Evolutionary conservation across 2,797 vertebrate species (phyloP).

Genomic region (Momotus momota): DNA sequence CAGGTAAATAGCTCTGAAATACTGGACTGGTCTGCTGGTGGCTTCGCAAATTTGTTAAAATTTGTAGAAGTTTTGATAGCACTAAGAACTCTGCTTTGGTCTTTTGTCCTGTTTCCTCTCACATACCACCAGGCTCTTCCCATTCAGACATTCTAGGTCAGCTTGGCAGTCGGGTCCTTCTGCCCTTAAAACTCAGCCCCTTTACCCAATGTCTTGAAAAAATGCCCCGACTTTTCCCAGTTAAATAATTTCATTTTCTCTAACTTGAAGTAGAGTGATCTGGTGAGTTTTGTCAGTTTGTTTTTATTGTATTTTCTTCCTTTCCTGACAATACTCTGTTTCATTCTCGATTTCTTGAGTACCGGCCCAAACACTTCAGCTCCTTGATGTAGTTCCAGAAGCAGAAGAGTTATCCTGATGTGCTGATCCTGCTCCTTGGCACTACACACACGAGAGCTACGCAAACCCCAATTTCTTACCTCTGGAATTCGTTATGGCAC

Average conservation of each 20-base stretch:
- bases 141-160: background rate
- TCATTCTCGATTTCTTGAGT: background rate
- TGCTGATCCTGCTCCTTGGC: rapidly evolving
- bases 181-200: background rate
- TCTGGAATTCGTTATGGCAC: slow-evolving; percentile 8
- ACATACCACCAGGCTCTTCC: background rate
- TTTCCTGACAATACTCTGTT: background rate
- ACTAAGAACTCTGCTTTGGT: rapidly evolving
- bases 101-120: background rate
- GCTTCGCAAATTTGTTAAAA: background rate
- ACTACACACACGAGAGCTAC: background rate
- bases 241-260: background rate
- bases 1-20: background rate
- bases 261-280: background rate
- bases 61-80: background rate
- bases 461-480: background rate
- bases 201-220: background rate
- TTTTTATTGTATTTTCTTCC: background rate
- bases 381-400: background rate
- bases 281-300: rapidly evolving
- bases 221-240: rapidly evolving
- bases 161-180: background rate
- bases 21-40: background rate
- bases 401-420: background rate
- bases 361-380: background rate